phyloP scores from a whole-genome alignment of 2,888 invertebrate genomes.

The Heliconius sara region DNA sequence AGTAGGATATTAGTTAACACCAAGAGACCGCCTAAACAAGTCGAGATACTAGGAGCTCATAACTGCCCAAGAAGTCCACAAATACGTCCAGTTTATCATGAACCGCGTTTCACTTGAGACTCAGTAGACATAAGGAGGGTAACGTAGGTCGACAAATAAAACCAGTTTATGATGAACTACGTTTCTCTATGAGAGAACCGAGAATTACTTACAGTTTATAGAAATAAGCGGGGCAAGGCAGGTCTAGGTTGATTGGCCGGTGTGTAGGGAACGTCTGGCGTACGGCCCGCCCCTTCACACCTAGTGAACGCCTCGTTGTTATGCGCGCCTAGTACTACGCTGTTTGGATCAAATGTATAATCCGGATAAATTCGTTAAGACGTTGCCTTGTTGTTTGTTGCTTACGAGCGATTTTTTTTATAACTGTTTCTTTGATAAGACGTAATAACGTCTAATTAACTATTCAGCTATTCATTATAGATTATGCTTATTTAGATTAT shows the following conservation, averaged over 20 bases:
- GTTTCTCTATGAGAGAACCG: constrained; percentile 55
- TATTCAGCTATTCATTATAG: too few species aligned
- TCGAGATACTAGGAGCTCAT: constrained; percentile 70
- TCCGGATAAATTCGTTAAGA: constrained; percentile 33
- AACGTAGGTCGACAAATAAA: constrained; percentile 50
- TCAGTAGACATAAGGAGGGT: neutral
- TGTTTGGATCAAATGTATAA: constrained; percentile 58
- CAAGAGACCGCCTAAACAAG: constrained; percentile 57
- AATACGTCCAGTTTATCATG: constrained; percentile 58
- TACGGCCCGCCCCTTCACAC: constrained; percentile 77
- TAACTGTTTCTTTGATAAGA: neutral
- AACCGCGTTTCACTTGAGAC: constrained; percentile 50
- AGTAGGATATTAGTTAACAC: constrained; percentile 36
- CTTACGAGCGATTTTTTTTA: constrained; percentile 14
- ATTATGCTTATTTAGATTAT: neutral
- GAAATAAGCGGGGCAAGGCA: constrained; percentile 62
- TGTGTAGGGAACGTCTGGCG: constrained; percentile 77
- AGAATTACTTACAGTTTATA: constrained; percentile 55
- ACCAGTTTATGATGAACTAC: constrained; percentile 59
- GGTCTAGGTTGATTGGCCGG: constrained; percentile 73
- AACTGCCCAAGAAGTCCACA: constrained; percentile 59
- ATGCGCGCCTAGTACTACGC: constrained; percentile 76
- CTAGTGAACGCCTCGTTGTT: constrained; percentile 76
- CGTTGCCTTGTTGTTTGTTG: neutral
- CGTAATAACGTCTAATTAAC: too few species aligned